A percentile compares a stretch with the other conserved stretches of the same genome.
Conservation (phyloP, 2,888 invertebrate genomes). For the Nomada ruficornis region DNA sequence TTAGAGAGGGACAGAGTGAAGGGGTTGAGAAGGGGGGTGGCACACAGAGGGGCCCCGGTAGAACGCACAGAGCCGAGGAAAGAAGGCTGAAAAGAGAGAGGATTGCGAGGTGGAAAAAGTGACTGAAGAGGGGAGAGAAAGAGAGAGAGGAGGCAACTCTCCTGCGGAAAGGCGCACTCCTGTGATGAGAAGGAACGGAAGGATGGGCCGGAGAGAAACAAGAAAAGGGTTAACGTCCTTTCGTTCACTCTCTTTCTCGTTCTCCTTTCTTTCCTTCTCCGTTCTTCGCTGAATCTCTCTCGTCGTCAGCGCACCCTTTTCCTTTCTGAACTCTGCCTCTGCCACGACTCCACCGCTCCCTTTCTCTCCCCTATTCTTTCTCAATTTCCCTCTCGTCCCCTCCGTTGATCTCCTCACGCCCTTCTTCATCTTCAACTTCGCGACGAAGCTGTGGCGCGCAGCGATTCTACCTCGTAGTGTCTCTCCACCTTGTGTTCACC, state of each 20-base stretch:
- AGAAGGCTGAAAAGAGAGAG: conserved; percentile 42
- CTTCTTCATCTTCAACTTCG: conserved; percentile 24
- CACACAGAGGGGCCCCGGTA: conserved; percentile 29
- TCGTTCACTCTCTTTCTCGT: conserved; percentile 69
- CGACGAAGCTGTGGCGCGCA: conserved; percentile 29
- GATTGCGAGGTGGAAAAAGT: conserved; percentile 61
- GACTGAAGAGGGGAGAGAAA: conserved; percentile 41
- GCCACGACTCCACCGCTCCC: conserved; percentile 18
- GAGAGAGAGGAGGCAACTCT: conserved; percentile 55
- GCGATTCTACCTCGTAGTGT: conserved; percentile 44
- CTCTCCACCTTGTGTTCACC: conserved; percentile 41
- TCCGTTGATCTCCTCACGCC: conserved; percentile 22
- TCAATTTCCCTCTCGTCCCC: conserved; percentile 6
- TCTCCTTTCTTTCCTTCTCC: conserved; percentile 31
- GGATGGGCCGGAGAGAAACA: conserved; percentile 67
- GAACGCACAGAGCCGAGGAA: conserved; percentile 40
- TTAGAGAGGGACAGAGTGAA: conserved; percentile 10
- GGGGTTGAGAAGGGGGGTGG: conserved; percentile 39
- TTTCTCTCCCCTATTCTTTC: conserved; percentile 5
- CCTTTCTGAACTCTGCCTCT: conserved; percentile 38
- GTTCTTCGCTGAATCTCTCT: conserved; percentile 26
- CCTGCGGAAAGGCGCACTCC: conserved; percentile 68
- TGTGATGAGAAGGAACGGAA: conserved; percentile 68
- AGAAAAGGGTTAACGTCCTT: conserved; percentile 81
- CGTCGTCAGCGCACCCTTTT: conserved; percentile 45